Conservation (phyloP, 2,888 invertebrate species). For the Rhogogaster chlorosoma region DNA sequence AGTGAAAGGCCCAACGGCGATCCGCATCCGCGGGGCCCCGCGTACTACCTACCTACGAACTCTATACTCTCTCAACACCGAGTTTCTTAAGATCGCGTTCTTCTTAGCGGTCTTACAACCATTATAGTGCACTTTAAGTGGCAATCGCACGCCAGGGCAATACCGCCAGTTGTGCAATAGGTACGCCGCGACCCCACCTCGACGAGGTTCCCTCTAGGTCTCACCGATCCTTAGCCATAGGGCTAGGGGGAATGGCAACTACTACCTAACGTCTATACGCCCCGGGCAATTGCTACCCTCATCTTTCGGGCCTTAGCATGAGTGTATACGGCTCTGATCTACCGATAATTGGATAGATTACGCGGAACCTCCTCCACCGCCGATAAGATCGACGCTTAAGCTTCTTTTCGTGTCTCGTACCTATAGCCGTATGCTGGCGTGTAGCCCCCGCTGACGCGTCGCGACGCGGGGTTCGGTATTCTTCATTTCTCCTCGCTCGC, state of each 20-base stretch:
- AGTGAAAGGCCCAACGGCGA: constrained; percentile 76
- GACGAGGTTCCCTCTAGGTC: constrained; percentile 26
- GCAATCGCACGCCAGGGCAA: constrained; percentile 68
- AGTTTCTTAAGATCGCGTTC: constrained; percentile 72
- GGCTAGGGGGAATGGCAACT: constrained; percentile 29
- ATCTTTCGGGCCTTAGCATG: constrained; percentile 51
- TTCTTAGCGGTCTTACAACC: constrained; percentile 66
- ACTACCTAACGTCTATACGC: constrained; percentile 11
- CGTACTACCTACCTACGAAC: constrained; percentile 4
- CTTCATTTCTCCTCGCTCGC: neutral
- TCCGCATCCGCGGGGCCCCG: constrained; percentile 66
- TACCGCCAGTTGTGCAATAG: constrained; percentile 47
- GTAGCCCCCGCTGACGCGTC: neutral
- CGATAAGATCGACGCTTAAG: constrained; percentile 69
- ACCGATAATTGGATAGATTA: constrained; percentile 77
- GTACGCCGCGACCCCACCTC: constrained; percentile 43
- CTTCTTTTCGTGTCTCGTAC: constrained; percentile 42
- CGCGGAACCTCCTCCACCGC: constrained; percentile 73
- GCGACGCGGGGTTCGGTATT: neutral
- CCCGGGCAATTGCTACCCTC: constrained; percentile 10
- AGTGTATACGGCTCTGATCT: constrained; percentile 66
- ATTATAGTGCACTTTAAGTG: constrained; percentile 73
- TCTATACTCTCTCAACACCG: constrained; percentile 52
- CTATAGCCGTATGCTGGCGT: neutral
- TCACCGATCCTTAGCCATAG: constrained; percentile 17